Evolutionary conservation across 2,113 vertebrate genomes (phyloP).

Genomic region (Actenoides lindsayi): DNA sequence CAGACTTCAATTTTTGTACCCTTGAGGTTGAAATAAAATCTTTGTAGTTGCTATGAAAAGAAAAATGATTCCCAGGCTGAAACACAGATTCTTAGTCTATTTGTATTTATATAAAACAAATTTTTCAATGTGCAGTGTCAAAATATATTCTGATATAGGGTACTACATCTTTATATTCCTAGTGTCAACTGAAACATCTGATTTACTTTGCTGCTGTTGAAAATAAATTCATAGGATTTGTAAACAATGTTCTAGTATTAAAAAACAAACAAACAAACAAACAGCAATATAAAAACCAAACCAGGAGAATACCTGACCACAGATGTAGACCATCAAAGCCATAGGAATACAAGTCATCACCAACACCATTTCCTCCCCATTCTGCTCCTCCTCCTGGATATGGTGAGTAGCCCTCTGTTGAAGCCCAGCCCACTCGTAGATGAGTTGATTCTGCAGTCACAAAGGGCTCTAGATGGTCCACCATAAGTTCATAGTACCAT

Average conservation of each 20-base stretch:
- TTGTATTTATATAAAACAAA: background rate
- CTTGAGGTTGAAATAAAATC: background rate
- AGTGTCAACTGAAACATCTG: background rate
- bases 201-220: background rate
- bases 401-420: conserved; percentile 89
- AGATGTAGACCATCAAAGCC: conserved; percentile 95
- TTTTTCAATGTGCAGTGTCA: background rate
- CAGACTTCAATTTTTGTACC: background rate
- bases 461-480: conserved; percentile 89
- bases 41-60: background rate
- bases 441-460: conserved; percentile 93
- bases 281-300: background rate
- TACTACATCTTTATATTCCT: background rate
- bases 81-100: background rate
- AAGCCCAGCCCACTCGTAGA: conserved; percentile 94
- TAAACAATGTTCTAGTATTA: background rate
- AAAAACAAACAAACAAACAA: background rate
- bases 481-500: conserved; percentile 96
- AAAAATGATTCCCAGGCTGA: background rate
- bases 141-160: background rate
- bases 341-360: conserved; percentile 94
- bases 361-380: conserved; percentile 94
- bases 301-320: conserved; percentile 87
- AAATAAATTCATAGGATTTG: background rate
- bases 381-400: conserved; percentile 93